Evolutionary conservation across 53 echinoderm and acorn worm genomes (phyloP), one percentile per base, ranked within the genome.

Genomic region (Glandiceps talaboti): DNA sequence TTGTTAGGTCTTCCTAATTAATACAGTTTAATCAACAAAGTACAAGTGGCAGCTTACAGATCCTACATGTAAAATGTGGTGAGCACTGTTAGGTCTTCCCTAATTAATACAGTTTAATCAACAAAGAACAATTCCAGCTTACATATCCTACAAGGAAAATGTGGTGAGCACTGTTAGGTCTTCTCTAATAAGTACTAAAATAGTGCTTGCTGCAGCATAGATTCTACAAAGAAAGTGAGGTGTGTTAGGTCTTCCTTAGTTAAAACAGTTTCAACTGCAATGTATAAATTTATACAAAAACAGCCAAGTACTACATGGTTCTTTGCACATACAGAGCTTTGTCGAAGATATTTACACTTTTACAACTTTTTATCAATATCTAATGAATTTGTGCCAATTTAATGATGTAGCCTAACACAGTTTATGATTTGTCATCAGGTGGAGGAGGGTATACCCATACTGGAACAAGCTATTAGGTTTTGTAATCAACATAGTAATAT

Each of bases 401-500:
- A 33, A 73, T 29, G 31, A 30, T 31, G 78, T 31, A 30, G 45
- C 74, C 0, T n/a, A 78, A 28, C 27, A 30, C 6, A 28, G 31
- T 0, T 76, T 79, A 0, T 84, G 73, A 27, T 73, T 75, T 1
- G 1, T 82, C 0, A 28, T 26, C 31, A 94, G 94, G 73, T 87
- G 33, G 90, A 86, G 1, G 33, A 33, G 0, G 88, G 83, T 26
- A 78, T 83, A 27, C 74, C 87, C 1, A 31, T 91, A 29, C 31
- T 85, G 14, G 94, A 94, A 1, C 91, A 94, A 80, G 94, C 94
- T 1, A 73, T 81, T 0, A 73, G 91, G 20, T 91, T 89, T 73
- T 94, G 91, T 87, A 75, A 76, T 25, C 83, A 94, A 31, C 74
- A 87, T 27, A 79, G 82, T 0, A 32, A 74, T 1, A 29, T 81